Percentiles rank a stretch among this genome's conserved stretches.
Evolutionary conservation across 2,888 invertebrate genomes (phyloP).

Genomic region (Heliconius ismenius): DNA sequence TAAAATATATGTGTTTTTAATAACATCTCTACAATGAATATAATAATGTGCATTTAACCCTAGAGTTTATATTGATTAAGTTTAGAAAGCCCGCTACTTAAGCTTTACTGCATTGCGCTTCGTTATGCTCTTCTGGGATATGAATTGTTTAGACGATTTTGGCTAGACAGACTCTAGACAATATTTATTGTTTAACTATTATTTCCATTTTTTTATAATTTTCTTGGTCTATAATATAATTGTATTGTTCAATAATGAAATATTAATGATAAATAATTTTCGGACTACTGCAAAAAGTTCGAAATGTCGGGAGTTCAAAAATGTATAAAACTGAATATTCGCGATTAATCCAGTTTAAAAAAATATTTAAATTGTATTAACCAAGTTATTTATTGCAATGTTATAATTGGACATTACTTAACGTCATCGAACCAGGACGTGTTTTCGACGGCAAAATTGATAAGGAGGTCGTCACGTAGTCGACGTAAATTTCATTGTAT

Average conservation of each 20-base stretch:
- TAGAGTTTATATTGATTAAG: conserved; percentile 10
- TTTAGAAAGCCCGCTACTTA: not conserved
- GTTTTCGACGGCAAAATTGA: not conserved
- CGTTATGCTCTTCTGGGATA: conserved; percentile 12
- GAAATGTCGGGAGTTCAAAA: too few species aligned
- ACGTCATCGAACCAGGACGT: not conserved
- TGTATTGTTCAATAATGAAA: not conserved
- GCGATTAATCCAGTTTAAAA: too few species aligned
- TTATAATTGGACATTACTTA: not conserved
- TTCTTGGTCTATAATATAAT: not conserved
- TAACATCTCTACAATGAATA: too few species aligned
- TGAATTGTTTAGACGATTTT: conserved; percentile 19
- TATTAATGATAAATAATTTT: too few species aligned
- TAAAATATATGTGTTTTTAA: not conserved
- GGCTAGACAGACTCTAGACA: not conserved
- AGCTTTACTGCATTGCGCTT: conserved; percentile 27
- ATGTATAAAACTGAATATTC: too few species aligned
- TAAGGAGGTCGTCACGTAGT: not conserved
- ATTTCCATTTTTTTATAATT: not conserved
- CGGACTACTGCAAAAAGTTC: too few species aligned
- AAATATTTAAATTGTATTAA: not conserved
- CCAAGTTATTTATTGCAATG: not conserved
- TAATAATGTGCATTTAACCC: not conserved
- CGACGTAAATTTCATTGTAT: too few species aligned
- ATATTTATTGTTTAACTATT: conserved; percentile 36